A percentile compares a stretch with the other conserved stretches of the same genome.
These are phyloP conservation scores for Lasiommata megera DNA, from an alignment of 2,888 invertebrate species.

Conservation along the genomic window DNA sequence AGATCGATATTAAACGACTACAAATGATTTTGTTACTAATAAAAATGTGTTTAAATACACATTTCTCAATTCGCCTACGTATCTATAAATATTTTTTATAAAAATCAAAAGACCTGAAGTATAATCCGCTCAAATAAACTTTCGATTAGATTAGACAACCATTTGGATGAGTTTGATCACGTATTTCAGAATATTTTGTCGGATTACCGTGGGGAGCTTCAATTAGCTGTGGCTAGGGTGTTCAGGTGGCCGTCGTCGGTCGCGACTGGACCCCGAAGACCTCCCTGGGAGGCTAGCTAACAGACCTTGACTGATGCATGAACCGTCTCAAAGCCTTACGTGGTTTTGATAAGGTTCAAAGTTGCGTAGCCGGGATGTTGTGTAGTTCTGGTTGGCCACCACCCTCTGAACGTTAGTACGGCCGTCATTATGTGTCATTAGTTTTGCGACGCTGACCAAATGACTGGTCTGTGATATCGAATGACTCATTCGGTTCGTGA, in stretches of 20 bases:
- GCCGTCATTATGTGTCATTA: slow-evolving; percentile 80
- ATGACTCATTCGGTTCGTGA: slow-evolving; percentile 76
- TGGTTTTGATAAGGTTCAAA: slow-evolving; percentile 45
- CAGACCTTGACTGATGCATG: slow-evolving; percentile 69
- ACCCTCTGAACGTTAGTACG: slow-evolving; percentile 61
- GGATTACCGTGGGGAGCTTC: slow-evolving; percentile 49
- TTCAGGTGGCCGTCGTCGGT: slow-evolving; percentile 62
- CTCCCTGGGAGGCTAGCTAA: slow-evolving; percentile 63
- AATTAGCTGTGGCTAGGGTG: slow-evolving; percentile 63
- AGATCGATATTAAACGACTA: no score
- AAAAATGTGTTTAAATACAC: no score
- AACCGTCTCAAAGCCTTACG: slow-evolving; percentile 34
- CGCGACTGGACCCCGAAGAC: slow-evolving; percentile 61
- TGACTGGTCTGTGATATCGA: slow-evolving; percentile 77
- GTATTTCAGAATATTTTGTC: slow-evolving; percentile 41
- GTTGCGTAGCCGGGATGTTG: slow-evolving; percentile 38
- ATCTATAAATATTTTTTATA: no score
- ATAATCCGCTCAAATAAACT: no score
- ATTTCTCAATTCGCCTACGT: no score
- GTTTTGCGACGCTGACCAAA: slow-evolving; percentile 81
- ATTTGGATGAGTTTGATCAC: slow-evolving; percentile 22
- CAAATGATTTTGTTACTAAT: no score
- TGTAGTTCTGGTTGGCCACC: slow-evolving; percentile 38
- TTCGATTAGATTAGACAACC: background rate
- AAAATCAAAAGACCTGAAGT: no score